Conservation (phyloP, 2,113 vertebrate species). For the Barnardius zonarius region DNA sequence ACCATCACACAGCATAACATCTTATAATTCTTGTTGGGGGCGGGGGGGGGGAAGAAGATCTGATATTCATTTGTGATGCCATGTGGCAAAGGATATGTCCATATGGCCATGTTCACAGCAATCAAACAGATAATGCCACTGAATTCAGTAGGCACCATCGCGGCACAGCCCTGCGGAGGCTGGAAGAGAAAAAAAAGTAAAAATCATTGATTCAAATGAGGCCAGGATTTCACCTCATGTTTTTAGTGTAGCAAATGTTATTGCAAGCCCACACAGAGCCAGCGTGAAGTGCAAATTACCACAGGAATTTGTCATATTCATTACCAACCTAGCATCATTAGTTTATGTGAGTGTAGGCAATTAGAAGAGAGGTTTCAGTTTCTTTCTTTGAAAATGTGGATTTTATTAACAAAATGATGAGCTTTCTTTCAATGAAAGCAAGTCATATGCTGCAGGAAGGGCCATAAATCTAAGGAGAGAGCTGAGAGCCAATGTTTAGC, state of each 20-base stretch:
- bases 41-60: not conserved
- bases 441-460: not conserved
- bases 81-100: constrained; percentile 33
- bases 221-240: constrained; percentile 27
- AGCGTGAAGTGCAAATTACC: not conserved
- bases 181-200: not conserved
- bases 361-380: constrained; percentile 2
- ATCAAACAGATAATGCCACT: constrained; percentile 28
- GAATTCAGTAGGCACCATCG: not conserved
- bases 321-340: not conserved
- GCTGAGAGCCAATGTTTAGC: not conserved
- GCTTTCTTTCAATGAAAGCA: not conserved
- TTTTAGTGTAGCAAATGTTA: constrained; percentile 38
- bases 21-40: not conserved
- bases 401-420: constrained; percentile 16
- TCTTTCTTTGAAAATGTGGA: constrained; percentile 15
- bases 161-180: not conserved
- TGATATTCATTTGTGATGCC: constrained; percentile 29
- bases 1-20: not conserved
- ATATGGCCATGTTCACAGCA: constrained; percentile 16
- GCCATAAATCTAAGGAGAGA: not conserved
- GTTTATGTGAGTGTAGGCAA: not conserved
- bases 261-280: constrained; percentile 12
- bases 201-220: constrained; percentile 13
- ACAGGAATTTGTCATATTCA: constrained; percentile 3